Conservation (phyloP, 2,888 invertebrate species). For the Ophion ellenae region DNA sequence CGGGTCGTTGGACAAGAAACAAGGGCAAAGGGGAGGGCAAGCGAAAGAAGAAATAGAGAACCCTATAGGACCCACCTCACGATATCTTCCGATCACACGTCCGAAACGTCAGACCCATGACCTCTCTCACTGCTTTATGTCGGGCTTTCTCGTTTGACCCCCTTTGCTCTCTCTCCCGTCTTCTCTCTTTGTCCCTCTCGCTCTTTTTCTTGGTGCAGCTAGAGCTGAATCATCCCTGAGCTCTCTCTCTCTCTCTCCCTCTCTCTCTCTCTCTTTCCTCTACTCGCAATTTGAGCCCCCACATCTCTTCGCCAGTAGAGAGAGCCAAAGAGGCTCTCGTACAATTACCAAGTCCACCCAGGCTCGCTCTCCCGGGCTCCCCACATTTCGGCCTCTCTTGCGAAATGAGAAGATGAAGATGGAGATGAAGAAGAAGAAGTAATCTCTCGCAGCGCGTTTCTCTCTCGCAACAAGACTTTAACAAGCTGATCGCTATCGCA, state of each 20-base stretch:
- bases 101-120: constrained; percentile 80
- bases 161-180: constrained; percentile 43
- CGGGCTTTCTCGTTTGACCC: constrained; percentile 63
- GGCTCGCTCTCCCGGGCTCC: constrained; percentile 53
- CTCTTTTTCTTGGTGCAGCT: constrained; percentile 5
- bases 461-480: constrained; percentile 74
- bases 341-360: constrained; percentile 69
- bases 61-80: constrained; percentile 62
- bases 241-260: constrained; percentile 41
- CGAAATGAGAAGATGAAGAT: constrained; percentile 36
- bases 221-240: constrained; percentile 53
- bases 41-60: constrained; percentile 24
- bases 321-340: constrained; percentile 51
- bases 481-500: constrained; percentile 82
- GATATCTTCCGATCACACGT: constrained; percentile 79
- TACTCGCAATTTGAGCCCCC: constrained; percentile 64
- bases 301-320: constrained; percentile 65
- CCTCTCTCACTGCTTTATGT: constrained; percentile 74
- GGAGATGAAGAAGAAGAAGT: constrained; percentile 14
- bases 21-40: constrained; percentile 10
- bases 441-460: constrained; percentile 48
- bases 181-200: constrained; percentile 8
- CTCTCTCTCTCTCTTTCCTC: constrained; percentile 30
- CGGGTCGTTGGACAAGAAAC: constrained; percentile 12
- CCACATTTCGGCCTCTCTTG: constrained; percentile 65